These are phyloP conservation scores for Apteryx mantelli DNA, from an alignment of 2,113 vertebrate species.

Conservation along the genomic window DNA sequence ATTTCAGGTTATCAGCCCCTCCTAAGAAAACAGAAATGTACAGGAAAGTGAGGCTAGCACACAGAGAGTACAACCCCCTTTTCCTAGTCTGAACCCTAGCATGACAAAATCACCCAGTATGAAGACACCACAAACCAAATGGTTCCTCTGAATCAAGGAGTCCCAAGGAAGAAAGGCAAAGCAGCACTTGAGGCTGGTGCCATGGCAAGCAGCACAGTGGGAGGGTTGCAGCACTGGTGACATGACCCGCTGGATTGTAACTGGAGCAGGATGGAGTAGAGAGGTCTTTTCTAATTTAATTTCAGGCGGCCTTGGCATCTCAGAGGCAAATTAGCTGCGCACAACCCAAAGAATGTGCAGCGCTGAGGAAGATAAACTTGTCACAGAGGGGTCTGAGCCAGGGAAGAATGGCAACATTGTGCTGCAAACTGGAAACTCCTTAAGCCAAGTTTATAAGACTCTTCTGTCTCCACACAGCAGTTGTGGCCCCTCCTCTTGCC, in stretches of 20 bases:
- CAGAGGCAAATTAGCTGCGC: slow-evolving; percentile 16
- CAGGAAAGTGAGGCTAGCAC: neutral
- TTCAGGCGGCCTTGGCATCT: neutral
- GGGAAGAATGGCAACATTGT: slow-evolving; percentile 74
- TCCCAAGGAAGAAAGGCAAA: neutral
- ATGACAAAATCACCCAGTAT: rapidly evolving
- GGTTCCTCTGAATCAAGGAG: neutral
- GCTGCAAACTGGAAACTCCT: slow-evolving; percentile 39
- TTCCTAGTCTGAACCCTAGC: neutral
- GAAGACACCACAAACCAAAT: neutral
- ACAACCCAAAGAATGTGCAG: slow-evolving; percentile 1
- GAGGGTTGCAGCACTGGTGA: neutral
- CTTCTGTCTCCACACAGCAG: slow-evolving; percentile 20
- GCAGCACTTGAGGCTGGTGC: neutral
- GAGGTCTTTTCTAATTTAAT: neutral
- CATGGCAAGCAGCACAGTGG: neutral
- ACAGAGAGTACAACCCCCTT: neutral
- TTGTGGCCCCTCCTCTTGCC: neutral
- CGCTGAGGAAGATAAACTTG: neutral
- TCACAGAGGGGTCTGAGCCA: slow-evolving; percentile 38
- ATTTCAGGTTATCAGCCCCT: neutral
- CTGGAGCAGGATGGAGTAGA: neutral
- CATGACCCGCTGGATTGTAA: neutral
- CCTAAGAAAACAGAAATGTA: neutral
- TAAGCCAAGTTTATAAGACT: slow-evolving; percentile 12